A percentile compares a stretch with the other conserved stretches of the same genome.
Conservation (phyloP, 2,888 invertebrate genomes). For the Scotopteryx bipunctaria region DNA sequence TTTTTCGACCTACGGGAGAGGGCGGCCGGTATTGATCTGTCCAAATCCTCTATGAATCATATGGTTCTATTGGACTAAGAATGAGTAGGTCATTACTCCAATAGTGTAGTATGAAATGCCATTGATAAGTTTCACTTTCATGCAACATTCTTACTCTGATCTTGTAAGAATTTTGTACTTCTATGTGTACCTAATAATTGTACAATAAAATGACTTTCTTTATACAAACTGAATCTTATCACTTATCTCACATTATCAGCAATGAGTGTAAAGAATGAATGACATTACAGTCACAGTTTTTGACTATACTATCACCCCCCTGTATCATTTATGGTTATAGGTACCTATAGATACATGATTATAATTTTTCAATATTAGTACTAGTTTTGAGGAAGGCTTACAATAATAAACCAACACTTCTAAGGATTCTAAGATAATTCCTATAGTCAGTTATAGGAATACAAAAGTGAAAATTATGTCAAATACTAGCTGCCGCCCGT, state of each 20-base stretch:
- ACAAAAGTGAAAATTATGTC: too few species aligned
- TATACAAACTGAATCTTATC: constrained; percentile 28
- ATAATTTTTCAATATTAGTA: too few species aligned
- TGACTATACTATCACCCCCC: too few species aligned
- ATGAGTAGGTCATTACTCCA: constrained; percentile 7
- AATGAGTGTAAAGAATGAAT: constrained; percentile 11
- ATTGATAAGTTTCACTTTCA: constrained; percentile 9
- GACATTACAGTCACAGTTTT: constrained; percentile 26
- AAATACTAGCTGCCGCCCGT: too few species aligned
- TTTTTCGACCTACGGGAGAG: constrained; percentile 53
- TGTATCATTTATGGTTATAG: too few species aligned
- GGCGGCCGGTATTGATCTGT: constrained; percentile 77
- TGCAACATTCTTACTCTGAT: background rate
- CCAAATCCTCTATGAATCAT: constrained; percentile 67
- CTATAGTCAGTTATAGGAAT: too few species aligned
- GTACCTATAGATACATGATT: too few species aligned
- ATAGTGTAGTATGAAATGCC: background rate
- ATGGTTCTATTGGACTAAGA: constrained; percentile 38
- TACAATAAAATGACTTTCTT: too few species aligned
- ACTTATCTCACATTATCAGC: constrained; percentile 35
- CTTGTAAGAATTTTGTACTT: constrained; percentile 18
- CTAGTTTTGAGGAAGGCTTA: too few species aligned
- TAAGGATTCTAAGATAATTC: too few species aligned
- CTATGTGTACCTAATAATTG: too few species aligned
- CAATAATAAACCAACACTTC: too few species aligned